These are phyloP conservation scores for Drosophila anomalata DNA, from an alignment of 2,888 invertebrate genomes.

Conservation along the genomic window DNA sequence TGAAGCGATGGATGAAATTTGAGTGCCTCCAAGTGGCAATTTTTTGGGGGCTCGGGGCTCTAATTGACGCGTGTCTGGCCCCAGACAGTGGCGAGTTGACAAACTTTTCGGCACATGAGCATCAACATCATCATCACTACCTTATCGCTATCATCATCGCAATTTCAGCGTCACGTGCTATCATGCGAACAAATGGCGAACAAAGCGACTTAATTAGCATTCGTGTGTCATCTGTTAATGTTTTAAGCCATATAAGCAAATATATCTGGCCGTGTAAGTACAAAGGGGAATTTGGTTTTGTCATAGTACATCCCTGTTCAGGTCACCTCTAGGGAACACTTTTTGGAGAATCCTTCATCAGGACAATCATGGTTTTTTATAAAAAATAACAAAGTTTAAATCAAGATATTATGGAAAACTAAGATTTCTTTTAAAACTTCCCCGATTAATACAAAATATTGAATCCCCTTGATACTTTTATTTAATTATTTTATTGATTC, in stretches of 20 bases:
- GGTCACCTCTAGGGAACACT: slow-evolving; percentile 13
- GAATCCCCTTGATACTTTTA: background rate
- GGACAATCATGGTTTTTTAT: background rate
- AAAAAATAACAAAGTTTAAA: too few relatives aligned
- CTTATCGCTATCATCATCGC: background rate
- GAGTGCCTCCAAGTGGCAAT: slow-evolving; percentile 1
- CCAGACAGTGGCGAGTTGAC: slow-evolving; percentile 58
- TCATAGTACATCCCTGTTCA: background rate
- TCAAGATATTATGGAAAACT: too few relatives aligned
- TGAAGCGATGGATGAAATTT: slow-evolving; percentile 11
- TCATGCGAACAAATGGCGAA: slow-evolving; percentile 49
- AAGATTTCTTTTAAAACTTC: too few relatives aligned
- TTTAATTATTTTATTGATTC: background rate
- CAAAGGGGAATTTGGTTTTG: background rate
- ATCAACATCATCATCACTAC: slow-evolving; percentile 25
- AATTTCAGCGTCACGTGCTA: slow-evolving; percentile 61
- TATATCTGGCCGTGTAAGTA: slow-evolving; percentile 24
- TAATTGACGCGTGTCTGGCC: slow-evolving; percentile 74
- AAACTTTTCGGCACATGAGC: slow-evolving; percentile 52
- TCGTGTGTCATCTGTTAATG: slow-evolving; percentile 59
- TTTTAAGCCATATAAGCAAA: slow-evolving; percentile 44
- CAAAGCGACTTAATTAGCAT: slow-evolving; percentile 73
- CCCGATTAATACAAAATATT: too few relatives aligned
- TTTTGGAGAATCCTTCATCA: background rate
- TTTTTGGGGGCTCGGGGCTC: slow-evolving; percentile 29